Base-by-base conservation (phyloP, 2,113 vertebrate species). In the Excalfactoria chinensis region DNA sequence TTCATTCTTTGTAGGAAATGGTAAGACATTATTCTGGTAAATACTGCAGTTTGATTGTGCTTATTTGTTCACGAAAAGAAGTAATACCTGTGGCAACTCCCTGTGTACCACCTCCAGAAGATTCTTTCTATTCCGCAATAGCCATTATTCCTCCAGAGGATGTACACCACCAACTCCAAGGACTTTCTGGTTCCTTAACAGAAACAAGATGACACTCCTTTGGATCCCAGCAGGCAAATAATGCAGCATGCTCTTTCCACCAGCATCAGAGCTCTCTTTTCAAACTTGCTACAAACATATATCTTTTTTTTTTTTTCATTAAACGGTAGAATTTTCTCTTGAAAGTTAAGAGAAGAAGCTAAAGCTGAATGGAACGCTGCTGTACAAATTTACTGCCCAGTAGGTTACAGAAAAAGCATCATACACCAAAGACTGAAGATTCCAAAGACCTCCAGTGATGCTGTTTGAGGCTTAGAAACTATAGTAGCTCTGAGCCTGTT, bases 191-290 rank as follows among this genome's bases (percentile, higher is more conserved):
- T 85, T n/a, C 18, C 53, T 88, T 88, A 8, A 78, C 66, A 76
- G 4, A 6, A 67, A 53, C 0, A 2, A 4, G 2, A 37, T 30
- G 66, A 60, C 1, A 1, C 4, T 78, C 59, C 15, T 60, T 66
- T 44, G 30, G 62, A 58, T 49, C 6, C 19, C 19, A 23, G 41
- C 6, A 88, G 25, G 23, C 16, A 40, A 89, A 55, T 40, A 72
- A 66, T n/a, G 55, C 55, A n/a, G 30, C 15, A 14, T 53, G 15
- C 32, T 40, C 16, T 69, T 59, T 43, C 44, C 62, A 41, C 55
- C 44, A 72, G 37, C 55, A 62, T 77, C 34, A 75, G 8, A 81
- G 16, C 13, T 69, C 34, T 88, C n/a, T 79, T 49, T 62, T 79
- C 37, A 81, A 91, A 56, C 6, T 48, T 37, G 1, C 8, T 84